These are phyloP conservation scores for Calameuta idolon DNA, from an alignment of 2,888 invertebrate species.

Conservation along the genomic window DNA sequence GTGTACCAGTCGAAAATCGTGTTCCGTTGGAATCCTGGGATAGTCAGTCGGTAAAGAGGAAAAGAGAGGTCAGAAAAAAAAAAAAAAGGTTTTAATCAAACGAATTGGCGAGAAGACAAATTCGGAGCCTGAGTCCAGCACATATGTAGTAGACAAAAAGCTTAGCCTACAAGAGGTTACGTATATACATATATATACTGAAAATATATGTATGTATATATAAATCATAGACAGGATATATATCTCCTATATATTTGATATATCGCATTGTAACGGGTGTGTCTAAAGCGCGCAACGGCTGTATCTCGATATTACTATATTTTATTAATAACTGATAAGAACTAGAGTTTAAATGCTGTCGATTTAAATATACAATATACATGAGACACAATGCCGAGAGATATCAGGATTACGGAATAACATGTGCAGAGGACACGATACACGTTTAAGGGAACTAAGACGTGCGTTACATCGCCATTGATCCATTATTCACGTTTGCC, in stretches of 20 bases:
- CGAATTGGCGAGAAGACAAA: slow-evolving; percentile 18
- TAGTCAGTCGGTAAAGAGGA: not conserved
- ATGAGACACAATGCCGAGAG: not conserved
- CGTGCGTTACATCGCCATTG: not conserved
- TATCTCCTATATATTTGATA: slow-evolving; percentile 59
- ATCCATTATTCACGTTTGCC: not conserved
- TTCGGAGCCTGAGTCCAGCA: slow-evolving; percentile 48
- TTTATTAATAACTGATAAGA: slow-evolving; percentile 60
- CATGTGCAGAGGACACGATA: slow-evolving; percentile 7
- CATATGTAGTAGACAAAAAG: slow-evolving; percentile 47
- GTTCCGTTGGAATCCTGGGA: not conserved
- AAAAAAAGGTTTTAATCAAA: not conserved
- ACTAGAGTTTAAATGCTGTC: slow-evolving; percentile 42
- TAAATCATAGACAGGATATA: slow-evolving; percentile 24
- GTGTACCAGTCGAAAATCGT: not conserved
- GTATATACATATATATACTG: slow-evolving; percentile 16
- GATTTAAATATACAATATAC: slow-evolving; percentile 8
- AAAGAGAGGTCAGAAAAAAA: not conserved
- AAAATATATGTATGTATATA: slow-evolving; percentile 6
- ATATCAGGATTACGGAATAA: slow-evolving; percentile 16
- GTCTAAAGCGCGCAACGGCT: slow-evolving; percentile 57
- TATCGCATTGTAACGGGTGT: slow-evolving; percentile 57
- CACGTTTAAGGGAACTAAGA: slow-evolving; percentile 1
- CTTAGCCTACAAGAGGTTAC: slow-evolving; percentile 47
- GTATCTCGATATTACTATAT: slow-evolving; percentile 60